Base-by-base conservation (phyloP, 2,888 invertebrate species). In the Rosalia funebris region DNA sequence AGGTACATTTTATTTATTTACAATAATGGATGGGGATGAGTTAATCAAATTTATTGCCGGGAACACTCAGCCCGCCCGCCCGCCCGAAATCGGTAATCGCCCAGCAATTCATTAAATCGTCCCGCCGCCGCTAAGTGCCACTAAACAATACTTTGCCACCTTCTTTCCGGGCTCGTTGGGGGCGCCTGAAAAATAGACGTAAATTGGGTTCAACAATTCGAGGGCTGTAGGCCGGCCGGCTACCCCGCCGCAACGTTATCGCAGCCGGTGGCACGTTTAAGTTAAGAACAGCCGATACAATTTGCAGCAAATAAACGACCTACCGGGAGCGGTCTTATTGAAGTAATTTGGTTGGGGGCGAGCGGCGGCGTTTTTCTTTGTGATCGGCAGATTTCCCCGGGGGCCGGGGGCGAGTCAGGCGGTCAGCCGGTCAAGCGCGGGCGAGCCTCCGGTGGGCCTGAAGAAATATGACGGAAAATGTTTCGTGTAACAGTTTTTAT, bases 301-400 rank as follows among this genome's bases (percentile, higher is more conserved):
- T 78, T 78, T 76, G 75, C 74, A 74, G 73, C 72, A 76, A 77
- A 77, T 78, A 79, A 78, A 77, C 76, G 76, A 76, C 70, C 75
- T 63, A 66, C 70, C 65, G 69, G 62, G 64, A 71, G 70, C 71
- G 69, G 75, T 73, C 71, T 74, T 75, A 76, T 74, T 68, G 71
- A 70, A 72, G 77, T 78, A 77, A 79, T 78, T 77, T 76, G 75
- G 72, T 64, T 64, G 67, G 65, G 66, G 47, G 34, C 66, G 62
- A 20, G 68, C 63, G 19, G 31, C 2, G 31, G 45, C 19, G 50
- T 20, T 4, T 39, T 41, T 52, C 52, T 52, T 52, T 52, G 52
- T 41, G 52, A 52, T 52, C 52, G 52, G 31, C 17, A 32, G 32
- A 52, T 52, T 52, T 52, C 52, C 52, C 52, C 15, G 25, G 41